Conservation (phyloP, 2,888 invertebrate species). For the Choristoneura rosaceana region DNA sequence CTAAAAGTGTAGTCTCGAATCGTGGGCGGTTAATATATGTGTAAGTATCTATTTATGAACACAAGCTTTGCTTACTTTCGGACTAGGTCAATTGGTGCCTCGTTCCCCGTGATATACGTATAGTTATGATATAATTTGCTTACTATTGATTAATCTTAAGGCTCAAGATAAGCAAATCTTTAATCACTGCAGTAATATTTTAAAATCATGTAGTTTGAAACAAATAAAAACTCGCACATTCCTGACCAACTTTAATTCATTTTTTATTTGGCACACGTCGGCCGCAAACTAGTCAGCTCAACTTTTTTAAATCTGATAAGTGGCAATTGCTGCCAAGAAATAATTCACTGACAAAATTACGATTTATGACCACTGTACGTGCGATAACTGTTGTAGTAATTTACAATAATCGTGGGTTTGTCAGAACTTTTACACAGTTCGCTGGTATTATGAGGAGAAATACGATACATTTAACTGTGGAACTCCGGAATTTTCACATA, state of each 20-base stretch:
- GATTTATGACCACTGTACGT: conserved; percentile 8
- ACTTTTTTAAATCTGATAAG: conserved; percentile 38
- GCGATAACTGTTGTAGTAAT: conserved; percentile 16
- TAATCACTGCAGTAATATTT: background rate
- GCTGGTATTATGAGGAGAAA: background rate
- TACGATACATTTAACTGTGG: background rate
- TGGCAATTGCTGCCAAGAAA: conserved; percentile 55
- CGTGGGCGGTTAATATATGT: too few relatives aligned
- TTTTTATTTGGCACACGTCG: conserved; percentile 55
- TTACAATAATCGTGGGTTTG: conserved; percentile 9
- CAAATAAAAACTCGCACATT: conserved; percentile 12
- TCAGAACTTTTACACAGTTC: conserved; percentile 1
- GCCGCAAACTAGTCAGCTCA: conserved; percentile 43
- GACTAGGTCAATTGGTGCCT: too few relatives aligned
- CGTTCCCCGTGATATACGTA: too few relatives aligned
- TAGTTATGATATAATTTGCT: too few relatives aligned
- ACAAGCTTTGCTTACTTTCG: too few relatives aligned
- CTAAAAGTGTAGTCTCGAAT: too few relatives aligned
- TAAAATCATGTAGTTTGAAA: background rate
- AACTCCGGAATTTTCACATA: background rate
- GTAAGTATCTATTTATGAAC: too few relatives aligned
- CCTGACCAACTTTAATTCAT: conserved; percentile 39
- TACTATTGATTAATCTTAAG: too few relatives aligned
- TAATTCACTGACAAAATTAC: conserved; percentile 50
- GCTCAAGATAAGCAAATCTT: background rate